Percentiles rank a stretch among this genome's conserved stretches.
Evolutionary conservation across 2,888 invertebrate genomes (phyloP).

Genomic region (Drosophila bunnanda): DNA sequence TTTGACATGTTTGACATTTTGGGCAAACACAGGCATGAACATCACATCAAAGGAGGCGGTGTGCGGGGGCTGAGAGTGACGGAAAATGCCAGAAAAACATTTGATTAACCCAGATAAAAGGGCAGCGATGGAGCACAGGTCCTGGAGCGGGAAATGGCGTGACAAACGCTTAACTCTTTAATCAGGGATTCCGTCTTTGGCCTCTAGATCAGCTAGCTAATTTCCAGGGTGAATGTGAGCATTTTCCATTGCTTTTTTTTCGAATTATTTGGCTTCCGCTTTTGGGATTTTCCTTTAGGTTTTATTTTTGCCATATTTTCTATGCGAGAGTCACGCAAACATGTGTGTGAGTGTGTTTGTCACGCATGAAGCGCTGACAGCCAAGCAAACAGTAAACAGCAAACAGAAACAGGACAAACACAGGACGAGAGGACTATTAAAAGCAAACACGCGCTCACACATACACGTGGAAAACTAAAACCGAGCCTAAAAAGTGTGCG

Average conservation of each 20-base stretch:
- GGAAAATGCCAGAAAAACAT: conserved; percentile 55
- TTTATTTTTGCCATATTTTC: conserved; percentile 55
- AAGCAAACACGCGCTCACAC: conserved; percentile 65
- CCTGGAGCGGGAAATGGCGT: conserved; percentile 51
- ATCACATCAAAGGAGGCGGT: conserved; percentile 20
- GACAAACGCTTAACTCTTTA: conserved; percentile 77
- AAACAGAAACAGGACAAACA: conserved; percentile 33
- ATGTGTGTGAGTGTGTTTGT: conserved; percentile 30
- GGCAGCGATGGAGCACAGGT: conserved; percentile 8
- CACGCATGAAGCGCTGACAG: conserved; percentile 57
- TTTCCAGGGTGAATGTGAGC: conserved; percentile 59
- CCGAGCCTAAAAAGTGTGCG: conserved; percentile 67
- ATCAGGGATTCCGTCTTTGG: conserved; percentile 55
- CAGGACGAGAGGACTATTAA: conserved; percentile 65
- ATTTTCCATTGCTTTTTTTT: conserved; percentile 40
- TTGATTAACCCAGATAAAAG: conserved; percentile 50
- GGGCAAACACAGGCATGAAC: conserved; percentile 59
- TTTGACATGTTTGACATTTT: conserved; percentile 76
- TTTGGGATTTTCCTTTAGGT: conserved; percentile 10
- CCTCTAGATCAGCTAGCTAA: conserved; percentile 29
- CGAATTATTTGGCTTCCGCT: conserved; percentile 23
- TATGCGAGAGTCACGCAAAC: conserved; percentile 65
- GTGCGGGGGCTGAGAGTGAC: conserved; percentile 24
- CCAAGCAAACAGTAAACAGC: conserved; percentile 66
- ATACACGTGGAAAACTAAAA: conserved; percentile 66